These are phyloP conservation scores for Henricia sp. DNA, from an alignment of 53 echinoderm and acorn worm genomes.

Conservation along the genomic window DNA sequence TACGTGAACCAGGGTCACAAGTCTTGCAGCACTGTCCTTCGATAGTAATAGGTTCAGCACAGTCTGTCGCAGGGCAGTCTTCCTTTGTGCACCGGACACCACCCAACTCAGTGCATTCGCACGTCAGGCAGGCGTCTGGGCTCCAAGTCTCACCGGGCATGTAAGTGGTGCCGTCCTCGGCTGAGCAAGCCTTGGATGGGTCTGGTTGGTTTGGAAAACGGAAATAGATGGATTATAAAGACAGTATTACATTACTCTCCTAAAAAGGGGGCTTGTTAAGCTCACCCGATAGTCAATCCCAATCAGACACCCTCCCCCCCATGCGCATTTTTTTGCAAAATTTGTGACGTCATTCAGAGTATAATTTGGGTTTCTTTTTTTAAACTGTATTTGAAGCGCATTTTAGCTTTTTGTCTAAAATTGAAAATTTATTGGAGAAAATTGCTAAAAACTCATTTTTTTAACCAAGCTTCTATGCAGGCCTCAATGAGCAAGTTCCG, in stretches of 20 bases:
- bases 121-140: neutral
- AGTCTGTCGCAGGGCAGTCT: conserved; percentile 21
- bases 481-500: too few species aligned
- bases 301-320: neutral
- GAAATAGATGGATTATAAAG: too few species aligned
- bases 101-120: conserved; percentile 48
- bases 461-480: too few species aligned
- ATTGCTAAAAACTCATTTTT: too few species aligned
- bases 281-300: neutral
- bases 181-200: conserved; percentile 21
- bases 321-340: neutral
- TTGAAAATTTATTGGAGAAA: too few species aligned
- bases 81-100: neutral
- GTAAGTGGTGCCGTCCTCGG: conserved; percentile 8
- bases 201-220: conserved; percentile 3
- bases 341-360: too few species aligned
- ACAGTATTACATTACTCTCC: neutral
- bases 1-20: conserved; percentile 4
- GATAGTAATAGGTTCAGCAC: neutral
- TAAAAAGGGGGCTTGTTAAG: neutral
- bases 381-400: too few species aligned
- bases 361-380: too few species aligned
- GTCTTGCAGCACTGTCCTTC: conserved; percentile 31
- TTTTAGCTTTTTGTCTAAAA: too few species aligned
- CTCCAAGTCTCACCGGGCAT: conserved; percentile 47